Evolutionary conservation across 1,140 invertebrate genomes (phyloP), one percentile per base, ranked within the genome.

Genomic region (Heliconius hewitsoni): DNA sequence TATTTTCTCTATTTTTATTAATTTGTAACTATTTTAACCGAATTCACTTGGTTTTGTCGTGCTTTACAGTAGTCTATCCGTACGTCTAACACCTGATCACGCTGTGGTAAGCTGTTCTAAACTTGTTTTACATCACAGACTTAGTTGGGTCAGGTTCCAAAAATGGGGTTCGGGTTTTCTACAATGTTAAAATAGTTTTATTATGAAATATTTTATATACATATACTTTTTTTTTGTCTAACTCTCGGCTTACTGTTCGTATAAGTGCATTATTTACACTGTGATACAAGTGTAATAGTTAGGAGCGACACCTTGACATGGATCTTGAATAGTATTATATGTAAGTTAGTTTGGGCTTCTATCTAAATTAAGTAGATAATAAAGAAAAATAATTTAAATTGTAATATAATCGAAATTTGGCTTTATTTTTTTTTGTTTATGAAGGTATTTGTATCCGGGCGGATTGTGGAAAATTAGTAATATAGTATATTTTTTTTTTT

Each of bases 251-350:
- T 46, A 46, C 42, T 16, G 42, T 88, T 89, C 82, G 81, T 89
- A 82, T 93, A 92, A 91, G 93, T 94, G 92, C 93, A 92, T 93
- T 94, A 93, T 91, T 90, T 93, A 93, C 91, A 93, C 92, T 93
- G 93, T 94, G 92, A 94, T 94, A 92, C 89, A 90, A 78, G 88
- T 93, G 91, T 93, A 93, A 92, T 86, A 89, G 88, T 83, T 81
- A 80, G 76, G 73, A 91, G 87, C 89, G 83, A 84, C 85, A 83
- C 91, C 87, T 91, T 90, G 91, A 93, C 91, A 91, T 88, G 85
- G 82, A 87, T 89, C 85, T 91, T 77, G 83, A 76, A 85, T 84
- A 79, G 77, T 76, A 79, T 79, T 81, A 81, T 81, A 78, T 50
- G 19, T 81, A 75, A 78, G 50, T 81, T 81, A 78, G 50, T 80